Percentiles rank a stretch among this genome's conserved stretches.
These are phyloP conservation scores for Propithecus coquereli DNA, from an alignment of 2,113 vertebrate species.

Conservation along the genomic window DNA sequence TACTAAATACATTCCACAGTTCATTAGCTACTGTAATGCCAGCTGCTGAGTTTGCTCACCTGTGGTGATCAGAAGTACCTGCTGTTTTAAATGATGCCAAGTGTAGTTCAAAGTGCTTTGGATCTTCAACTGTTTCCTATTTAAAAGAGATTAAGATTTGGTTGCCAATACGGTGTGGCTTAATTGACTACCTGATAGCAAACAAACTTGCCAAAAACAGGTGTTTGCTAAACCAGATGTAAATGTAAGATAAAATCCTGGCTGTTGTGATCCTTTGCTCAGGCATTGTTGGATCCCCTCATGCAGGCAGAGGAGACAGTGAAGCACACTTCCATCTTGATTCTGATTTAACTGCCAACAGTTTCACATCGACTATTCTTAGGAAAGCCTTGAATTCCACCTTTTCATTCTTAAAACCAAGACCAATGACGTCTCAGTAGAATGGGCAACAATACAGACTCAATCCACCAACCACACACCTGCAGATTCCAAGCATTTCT, in stretches of 20 bases:
- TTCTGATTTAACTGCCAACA: neutral
- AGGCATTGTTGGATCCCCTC: neutral
- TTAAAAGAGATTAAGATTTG: constrained; percentile 2
- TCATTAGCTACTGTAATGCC: neutral
- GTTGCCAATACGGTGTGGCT: neutral
- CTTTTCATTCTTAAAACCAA: neutral
- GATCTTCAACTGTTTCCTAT: neutral
- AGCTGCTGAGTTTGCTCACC: neutral
- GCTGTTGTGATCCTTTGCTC: neutral
- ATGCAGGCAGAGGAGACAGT: neutral
- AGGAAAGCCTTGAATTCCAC: neutral
- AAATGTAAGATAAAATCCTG: neutral
- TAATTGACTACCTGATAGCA: neutral
- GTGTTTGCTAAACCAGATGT: neutral
- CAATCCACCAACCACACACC: neutral
- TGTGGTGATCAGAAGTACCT: neutral
- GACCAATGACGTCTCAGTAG: neutral
- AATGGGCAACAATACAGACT: neutral
- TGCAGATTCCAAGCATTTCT: neutral
- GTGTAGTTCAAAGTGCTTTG: neutral
- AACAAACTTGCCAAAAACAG: neutral
- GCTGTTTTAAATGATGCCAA: neutral
- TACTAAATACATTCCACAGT: neutral
- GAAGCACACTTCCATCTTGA: neutral
- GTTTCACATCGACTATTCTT: neutral